These are phyloP conservation scores for Ploceus nigricollis DNA, from an alignment of 2,113 vertebrate species.

Conservation along the genomic window DNA sequence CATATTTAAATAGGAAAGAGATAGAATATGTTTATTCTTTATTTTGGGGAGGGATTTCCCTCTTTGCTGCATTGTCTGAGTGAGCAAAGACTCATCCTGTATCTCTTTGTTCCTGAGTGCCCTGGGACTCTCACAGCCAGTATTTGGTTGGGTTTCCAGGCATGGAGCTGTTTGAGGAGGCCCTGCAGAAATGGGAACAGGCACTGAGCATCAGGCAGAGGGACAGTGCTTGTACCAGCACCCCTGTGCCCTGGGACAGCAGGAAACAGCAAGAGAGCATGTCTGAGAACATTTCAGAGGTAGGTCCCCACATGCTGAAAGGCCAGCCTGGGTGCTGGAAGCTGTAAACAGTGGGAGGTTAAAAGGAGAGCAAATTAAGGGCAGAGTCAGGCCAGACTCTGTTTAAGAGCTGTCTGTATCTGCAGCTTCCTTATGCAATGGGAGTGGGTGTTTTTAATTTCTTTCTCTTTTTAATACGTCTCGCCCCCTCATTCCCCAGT, in stretches of 20 bases:
- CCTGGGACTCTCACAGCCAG: neutral
- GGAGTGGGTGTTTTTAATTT: constrained; percentile 41
- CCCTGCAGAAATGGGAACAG: constrained; percentile 94
- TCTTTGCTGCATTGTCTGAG: neutral
- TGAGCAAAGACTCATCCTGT: neutral
- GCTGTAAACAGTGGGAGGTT: neutral
- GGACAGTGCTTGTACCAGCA: constrained; percentile 65
- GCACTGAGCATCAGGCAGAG: constrained; percentile 87
- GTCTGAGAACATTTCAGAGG: constrained; percentile 68
- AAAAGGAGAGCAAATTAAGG: constrained; percentile 7
- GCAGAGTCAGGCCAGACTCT: constrained; percentile 30
- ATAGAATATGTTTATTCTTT: neutral
- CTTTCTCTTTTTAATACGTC: constrained; percentile 28
- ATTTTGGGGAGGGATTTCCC: neutral
- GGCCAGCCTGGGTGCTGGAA: neutral
- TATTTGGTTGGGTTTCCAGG: constrained; percentile 68
- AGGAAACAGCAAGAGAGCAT: constrained; percentile 50
- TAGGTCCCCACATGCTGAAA: constrained; percentile 25
- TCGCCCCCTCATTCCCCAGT: constrained; percentile 37
- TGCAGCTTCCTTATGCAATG: constrained; percentile 22
- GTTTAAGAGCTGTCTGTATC: constrained; percentile 36
- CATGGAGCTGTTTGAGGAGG: constrained; percentile 98
- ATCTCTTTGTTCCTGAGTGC: neutral
- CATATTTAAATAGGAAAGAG: neutral
- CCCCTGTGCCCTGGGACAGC: constrained; percentile 59